Evolutionary conservation across 1,140 invertebrate genomes (phyloP).

Genomic region (Euura saliciscinereae): DNA sequence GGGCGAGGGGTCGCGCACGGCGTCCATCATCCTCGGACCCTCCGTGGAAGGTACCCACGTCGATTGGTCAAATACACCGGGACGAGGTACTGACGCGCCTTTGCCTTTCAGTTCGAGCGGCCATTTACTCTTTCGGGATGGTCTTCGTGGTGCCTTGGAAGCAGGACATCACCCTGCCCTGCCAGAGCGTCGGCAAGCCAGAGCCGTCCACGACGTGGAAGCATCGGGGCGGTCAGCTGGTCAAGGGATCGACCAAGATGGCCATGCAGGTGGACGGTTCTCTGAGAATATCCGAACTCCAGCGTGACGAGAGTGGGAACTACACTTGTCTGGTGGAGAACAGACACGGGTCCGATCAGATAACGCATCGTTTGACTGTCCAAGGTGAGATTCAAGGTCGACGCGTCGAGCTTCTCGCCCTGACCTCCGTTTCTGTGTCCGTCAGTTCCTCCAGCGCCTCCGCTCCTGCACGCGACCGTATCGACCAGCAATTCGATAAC

Average conservation of each 20-base stretch:
- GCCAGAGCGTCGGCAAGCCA: slow-evolving; percentile 81
- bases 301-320: slow-evolving; percentile 85
- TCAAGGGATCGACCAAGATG: slow-evolving; percentile 73
- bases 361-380: slow-evolving; percentile 74
- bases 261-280: slow-evolving; percentile 73
- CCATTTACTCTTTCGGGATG: slow-evolving; percentile 82
- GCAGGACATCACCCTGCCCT: slow-evolving; percentile 78
- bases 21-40: slow-evolving; percentile 76
- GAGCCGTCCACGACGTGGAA: slow-evolving; percentile 76
- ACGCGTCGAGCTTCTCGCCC: too few relatives aligned
- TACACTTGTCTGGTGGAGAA: slow-evolving; percentile 89
- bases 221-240: slow-evolving; percentile 67
- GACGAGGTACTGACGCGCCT: background rate
- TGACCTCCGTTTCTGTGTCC: slow-evolving; percentile 18
- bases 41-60: slow-evolving; percentile 70
- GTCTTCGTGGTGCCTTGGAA: slow-evolving; percentile 84
- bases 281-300: slow-evolving; percentile 74
- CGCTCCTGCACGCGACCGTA: slow-evolving; percentile 61
- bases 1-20: slow-evolving; percentile 80
- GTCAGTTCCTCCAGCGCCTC: slow-evolving; percentile 62
- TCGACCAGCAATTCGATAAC: slow-evolving; percentile 63
- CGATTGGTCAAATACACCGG: background rate
- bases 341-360: slow-evolving; percentile 81
- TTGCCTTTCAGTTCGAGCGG: slow-evolving; percentile 70
- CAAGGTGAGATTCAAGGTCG: slow-evolving; percentile 59